Percentiles rank a stretch among this genome's conserved stretches.
These are phyloP conservation scores for Panzeria rudis DNA, from an alignment of 2,888 invertebrate genomes.

Conservation along the genomic window DNA sequence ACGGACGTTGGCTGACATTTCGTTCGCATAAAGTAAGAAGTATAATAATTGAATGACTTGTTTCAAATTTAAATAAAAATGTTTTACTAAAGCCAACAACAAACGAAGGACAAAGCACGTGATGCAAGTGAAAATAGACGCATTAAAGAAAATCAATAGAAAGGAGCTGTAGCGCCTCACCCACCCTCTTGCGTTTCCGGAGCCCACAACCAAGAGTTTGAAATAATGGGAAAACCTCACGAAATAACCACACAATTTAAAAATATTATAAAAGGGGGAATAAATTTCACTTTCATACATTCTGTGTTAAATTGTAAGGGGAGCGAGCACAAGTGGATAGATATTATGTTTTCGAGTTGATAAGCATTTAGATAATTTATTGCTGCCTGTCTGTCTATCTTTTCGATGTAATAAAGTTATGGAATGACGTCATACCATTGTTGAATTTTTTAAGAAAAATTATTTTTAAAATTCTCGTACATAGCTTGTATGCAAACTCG, in stretches of 20 bases:
- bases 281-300: constrained; percentile 31
- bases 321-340: not conserved
- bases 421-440: constrained; percentile 2
- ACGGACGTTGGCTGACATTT: constrained; percentile 28
- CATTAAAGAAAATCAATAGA: constrained; percentile 44
- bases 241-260: constrained; percentile 33
- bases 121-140: constrained; percentile 38
- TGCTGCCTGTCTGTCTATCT: not conserved
- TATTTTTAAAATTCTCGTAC: not conserved
- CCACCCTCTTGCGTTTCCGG: not conserved
- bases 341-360: constrained; percentile 21
- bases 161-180: not conserved
- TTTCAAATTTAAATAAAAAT: constrained; percentile 21
- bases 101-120: constrained; percentile 44
- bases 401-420: not conserved
- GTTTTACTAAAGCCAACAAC: not conserved
- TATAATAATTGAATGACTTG: constrained; percentile 19
- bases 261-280: constrained; percentile 16
- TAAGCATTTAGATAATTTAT: constrained; percentile 44
- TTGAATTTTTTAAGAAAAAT: not conserved
- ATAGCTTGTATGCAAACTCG: no score
- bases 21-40: not conserved
- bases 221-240: constrained; percentile 18
- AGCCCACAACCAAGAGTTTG: not conserved
- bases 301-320: not conserved